A percentile compares a stretch with the other conserved stretches of the same genome.
Conservation (phyloP, 2,797 vertebrate genomes). For the Phrynocephalus forsythii region DNA sequence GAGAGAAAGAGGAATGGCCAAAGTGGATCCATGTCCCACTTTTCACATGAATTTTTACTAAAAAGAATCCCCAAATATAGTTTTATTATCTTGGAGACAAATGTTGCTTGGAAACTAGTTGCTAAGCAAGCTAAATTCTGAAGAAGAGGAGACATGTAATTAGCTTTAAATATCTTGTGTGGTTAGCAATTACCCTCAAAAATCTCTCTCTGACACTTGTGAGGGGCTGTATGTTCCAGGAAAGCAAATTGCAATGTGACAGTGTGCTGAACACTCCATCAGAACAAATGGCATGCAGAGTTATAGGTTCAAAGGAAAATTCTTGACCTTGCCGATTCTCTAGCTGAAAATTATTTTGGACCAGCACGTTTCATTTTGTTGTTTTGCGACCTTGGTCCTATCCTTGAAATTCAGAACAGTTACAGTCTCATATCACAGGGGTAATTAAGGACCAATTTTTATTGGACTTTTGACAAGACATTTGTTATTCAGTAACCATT, state of each 20-base stretch:
- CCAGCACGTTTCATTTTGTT: background rate
- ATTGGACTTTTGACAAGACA: background rate
- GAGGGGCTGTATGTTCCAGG: slow-evolving; percentile 52
- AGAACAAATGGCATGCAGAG: slow-evolving; percentile 55
- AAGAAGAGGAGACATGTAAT: slow-evolving; percentile 82
- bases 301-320: slow-evolving; percentile 44
- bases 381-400: background rate
- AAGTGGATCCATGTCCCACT: slow-evolving; percentile 15
- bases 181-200: slow-evolving; percentile 80
- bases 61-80: slow-evolving; percentile 66
- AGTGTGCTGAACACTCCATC: slow-evolving; percentile 5
- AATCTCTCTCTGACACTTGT: slow-evolving; percentile 67
- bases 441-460: background rate
- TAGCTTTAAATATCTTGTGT: slow-evolving; percentile 84
- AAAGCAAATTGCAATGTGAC: slow-evolving; percentile 53
- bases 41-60: background rate
- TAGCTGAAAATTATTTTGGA: slow-evolving; percentile 28
- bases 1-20: slow-evolving; percentile 4
- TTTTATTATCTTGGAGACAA: slow-evolving; percentile 74
- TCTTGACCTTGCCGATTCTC: background rate
- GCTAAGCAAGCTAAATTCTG: slow-evolving; percentile 82
- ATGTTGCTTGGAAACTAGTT: slow-evolving; percentile 79
- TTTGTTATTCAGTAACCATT: background rate
- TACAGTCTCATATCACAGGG: slow-evolving; percentile 15
- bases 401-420: slow-evolving; percentile 4